Evolutionary conservation across 1,140 invertebrate species (phyloP).

Genomic region (Physella acuta): DNA sequence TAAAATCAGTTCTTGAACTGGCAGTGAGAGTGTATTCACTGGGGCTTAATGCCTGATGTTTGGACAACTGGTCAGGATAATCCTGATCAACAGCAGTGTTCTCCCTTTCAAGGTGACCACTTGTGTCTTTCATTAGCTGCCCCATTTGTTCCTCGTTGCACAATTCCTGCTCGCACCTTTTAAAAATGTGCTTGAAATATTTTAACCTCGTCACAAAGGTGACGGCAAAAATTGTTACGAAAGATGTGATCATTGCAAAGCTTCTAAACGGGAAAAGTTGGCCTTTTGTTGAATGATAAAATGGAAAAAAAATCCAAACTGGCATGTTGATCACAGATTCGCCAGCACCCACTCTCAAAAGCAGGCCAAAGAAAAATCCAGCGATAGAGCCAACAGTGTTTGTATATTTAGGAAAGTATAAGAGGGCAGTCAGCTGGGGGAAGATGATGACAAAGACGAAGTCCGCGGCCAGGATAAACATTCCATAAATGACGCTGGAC

Average conservation of each 20-base stretch:
- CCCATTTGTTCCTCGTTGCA: not conserved
- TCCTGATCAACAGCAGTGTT: too few species aligned
- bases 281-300: slow-evolving; percentile 33
- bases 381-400: slow-evolving; percentile 43
- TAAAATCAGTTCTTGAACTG: too few species aligned
- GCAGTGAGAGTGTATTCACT: too few species aligned
- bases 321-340: slow-evolving; percentile 41
- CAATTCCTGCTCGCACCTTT: not conserved
- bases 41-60: too few species aligned
- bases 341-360: slow-evolving; percentile 52
- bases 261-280: slow-evolving; percentile 53
- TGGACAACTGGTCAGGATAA: too few species aligned
- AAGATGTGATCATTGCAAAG: slow-evolving; percentile 44
- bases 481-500: slow-evolving; percentile 48
- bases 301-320: slow-evolving; percentile 48
- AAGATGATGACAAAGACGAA: slow-evolving; percentile 55
- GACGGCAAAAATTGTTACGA: slow-evolving; percentile 28
- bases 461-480: slow-evolving; percentile 56
- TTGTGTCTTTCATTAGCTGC: not conserved
- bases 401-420: slow-evolving; percentile 40
- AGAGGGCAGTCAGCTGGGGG: slow-evolving; percentile 49
- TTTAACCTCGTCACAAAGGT: not conserved
- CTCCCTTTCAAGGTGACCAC: too few species aligned
- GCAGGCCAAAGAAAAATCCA: slow-evolving; percentile 41
- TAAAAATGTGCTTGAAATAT: not conserved